Conservation (phyloP, 2,888 invertebrate genomes). For the Gisinianus flammeolus region DNA sequence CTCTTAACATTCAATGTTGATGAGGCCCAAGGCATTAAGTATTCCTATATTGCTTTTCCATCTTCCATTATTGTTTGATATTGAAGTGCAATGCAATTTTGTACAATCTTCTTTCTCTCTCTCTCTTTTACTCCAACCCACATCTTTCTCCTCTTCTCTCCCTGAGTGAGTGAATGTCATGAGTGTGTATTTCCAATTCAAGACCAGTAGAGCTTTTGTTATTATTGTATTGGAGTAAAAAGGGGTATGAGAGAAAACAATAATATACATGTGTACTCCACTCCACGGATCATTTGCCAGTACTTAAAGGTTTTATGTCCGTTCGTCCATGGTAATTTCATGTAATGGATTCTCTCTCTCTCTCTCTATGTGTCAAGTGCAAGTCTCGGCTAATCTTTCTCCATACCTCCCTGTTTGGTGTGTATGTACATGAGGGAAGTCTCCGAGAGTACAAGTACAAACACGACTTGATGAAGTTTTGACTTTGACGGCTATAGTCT, state of each 20-base stretch:
- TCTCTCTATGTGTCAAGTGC: background rate
- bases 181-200: background rate
- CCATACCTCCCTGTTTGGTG: too few relatives aligned
- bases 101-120: background rate
- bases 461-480: slow-evolving; percentile 7
- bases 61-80: slow-evolving; percentile 17
- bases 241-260: background rate
- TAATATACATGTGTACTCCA: background rate
- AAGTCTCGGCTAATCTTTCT: background rate
- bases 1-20: slow-evolving; percentile 4
- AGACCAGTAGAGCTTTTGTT: background rate
- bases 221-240: background rate
- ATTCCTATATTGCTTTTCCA: background rate
- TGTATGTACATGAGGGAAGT: too few relatives aligned
- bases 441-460: background rate
- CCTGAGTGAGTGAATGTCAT: too few relatives aligned
- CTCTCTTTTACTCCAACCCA: background rate
- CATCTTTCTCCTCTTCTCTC: background rate
- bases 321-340: slow-evolving; percentile 12
- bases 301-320: slow-evolving; percentile 17
- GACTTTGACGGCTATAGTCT: slow-evolving; percentile 14
- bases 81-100: slow-evolving; percentile 26
- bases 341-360: slow-evolving; percentile 19
- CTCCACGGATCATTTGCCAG: slow-evolving; percentile 15
- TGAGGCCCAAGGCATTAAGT: slow-evolving; percentile 14